Conservation (phyloP, 2,888 invertebrate species). For the Ornithoptera priamus region DNA sequence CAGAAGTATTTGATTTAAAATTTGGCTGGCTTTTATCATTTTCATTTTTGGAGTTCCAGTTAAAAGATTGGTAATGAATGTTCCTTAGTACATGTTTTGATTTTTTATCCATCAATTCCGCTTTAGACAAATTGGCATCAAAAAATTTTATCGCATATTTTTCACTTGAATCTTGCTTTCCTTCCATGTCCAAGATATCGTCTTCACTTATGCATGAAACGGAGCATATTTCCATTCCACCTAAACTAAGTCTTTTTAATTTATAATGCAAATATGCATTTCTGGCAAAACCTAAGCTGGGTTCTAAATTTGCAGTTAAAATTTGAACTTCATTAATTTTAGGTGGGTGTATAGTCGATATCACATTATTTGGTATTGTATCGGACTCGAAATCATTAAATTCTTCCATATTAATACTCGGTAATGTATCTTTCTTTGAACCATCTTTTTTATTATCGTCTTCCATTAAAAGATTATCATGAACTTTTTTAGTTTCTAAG, state of each 20-base stretch:
- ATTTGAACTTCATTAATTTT: slow-evolving; percentile 55
- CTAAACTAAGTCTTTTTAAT: slow-evolving; percentile 49
- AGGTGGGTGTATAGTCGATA: slow-evolving; percentile 36
- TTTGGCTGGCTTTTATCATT: not conserved
- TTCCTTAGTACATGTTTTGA: not conserved
- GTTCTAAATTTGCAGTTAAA: slow-evolving; percentile 50
- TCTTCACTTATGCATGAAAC: slow-evolving; percentile 38
- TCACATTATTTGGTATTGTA: slow-evolving; percentile 29
- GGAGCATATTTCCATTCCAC: slow-evolving; percentile 54
- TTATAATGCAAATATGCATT: slow-evolving; percentile 57
- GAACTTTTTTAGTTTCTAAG: slow-evolving; percentile 2
- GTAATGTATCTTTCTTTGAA: slow-evolving; percentile 6
- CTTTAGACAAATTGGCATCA: slow-evolving; percentile 1
- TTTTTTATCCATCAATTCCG: not conserved
- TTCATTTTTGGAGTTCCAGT: not conserved
- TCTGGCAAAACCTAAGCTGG: slow-evolving; percentile 49
- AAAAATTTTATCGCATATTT: not conserved
- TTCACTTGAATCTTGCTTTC: slow-evolving; percentile 6
- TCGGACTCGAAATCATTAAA: slow-evolving; percentile 20
- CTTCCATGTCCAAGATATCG: slow-evolving; percentile 4
- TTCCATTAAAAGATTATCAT: slow-evolving; percentile 3
- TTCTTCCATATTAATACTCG: slow-evolving; percentile 26
- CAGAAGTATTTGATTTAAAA: not conserved
- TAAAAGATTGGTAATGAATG: not conserved
- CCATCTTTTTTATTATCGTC: not conserved